Percentiles rank a stretch among this genome's conserved stretches.
Evolutionary conservation across 92 coral and sea anemone genomes (phyloP).

Genomic region (Palythoa grandis): DNA sequence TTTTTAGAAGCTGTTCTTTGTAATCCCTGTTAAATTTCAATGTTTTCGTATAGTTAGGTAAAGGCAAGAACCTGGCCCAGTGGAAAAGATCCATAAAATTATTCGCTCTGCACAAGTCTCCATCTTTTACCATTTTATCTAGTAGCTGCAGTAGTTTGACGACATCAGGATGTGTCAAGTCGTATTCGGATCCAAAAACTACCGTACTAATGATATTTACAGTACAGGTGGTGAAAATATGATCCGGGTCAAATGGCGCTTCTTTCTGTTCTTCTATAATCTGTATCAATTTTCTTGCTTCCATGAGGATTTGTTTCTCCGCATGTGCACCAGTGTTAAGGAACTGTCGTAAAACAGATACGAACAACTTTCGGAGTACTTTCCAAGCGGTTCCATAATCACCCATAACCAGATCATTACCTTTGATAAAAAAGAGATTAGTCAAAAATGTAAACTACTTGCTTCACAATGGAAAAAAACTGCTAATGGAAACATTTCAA

Average conservation of each 20-base stretch:
- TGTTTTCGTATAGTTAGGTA: not conserved
- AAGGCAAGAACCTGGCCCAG: not conserved
- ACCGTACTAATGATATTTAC: conserved; percentile 13
- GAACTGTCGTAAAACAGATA: conserved; percentile 2
- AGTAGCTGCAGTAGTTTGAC: not conserved
- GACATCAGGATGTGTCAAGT: not conserved
- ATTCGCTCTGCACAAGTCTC: not conserved
- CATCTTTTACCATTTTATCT: not conserved
- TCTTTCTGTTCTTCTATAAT: conserved; percentile 4
- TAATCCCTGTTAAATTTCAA: not conserved
- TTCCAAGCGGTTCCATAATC: conserved; percentile 20
- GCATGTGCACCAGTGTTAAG: not conserved
- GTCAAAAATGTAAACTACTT: not conserved
- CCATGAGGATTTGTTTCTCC: not conserved
- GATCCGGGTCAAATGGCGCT: conserved; percentile 2
- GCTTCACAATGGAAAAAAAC: too few species aligned
- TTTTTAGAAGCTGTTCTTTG: not conserved
- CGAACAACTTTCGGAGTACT: conserved; percentile 3
- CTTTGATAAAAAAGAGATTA: not conserved
- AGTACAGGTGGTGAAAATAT: not conserved
- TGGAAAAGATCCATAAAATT: not conserved
- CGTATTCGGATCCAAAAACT: conserved; percentile 12
- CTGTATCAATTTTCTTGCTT: conserved; percentile 1
- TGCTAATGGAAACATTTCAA: not conserved
- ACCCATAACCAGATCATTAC: conserved; percentile 2